Evolutionary conservation across 1,140 invertebrate species (phyloP), one percentile per base, ranked within the genome.

Genomic region (Ostrea edulis): DNA sequence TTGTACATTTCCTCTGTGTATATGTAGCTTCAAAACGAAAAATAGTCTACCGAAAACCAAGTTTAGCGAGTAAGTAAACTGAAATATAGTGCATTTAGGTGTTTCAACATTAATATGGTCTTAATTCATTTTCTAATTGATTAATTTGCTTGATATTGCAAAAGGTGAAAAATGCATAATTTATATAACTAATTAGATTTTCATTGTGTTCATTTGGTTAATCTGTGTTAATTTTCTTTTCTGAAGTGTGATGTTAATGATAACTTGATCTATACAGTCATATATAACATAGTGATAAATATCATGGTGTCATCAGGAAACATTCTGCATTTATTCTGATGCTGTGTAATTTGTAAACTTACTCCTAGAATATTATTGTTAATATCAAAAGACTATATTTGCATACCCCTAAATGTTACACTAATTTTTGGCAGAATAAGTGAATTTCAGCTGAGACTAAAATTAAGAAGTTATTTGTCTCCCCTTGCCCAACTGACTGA

Each of bases 31-130:
- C 68, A 77, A 77, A 77, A 77, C 22, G 68, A 77, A 77, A 77
- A 77, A 77, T 77, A 77, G 68, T 77, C 29, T 77, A 77, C 25
- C 68, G 68, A 77, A 77, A 77, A 77, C 68, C 68, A 77, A 77
- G 68, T 77, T 35, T 22, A 8, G 68, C 68, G 11, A 77, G 68
- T 77, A 77, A 77, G 68, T 77, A 77, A 25, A 14, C 35, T 62
- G 17, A 14, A 62, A 20, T 17, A 14, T 62, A 17, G 17, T 62
- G 58, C 35, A 44, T 44, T 44, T 5, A 44, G 35, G 35, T 44
- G 35, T 44, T 44, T 29, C 68, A 77, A 29, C 11, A 77, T 77
- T 29, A 35, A 77, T 12, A 29, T 29, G 9, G 68, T 62, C 7
- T 62, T 17, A 44, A 44, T 44, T 44, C 35, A 44, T 20, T 62